Evolutionary conservation across 2,113 vertebrate species (phyloP), one percentile per base, ranked within the genome.

Genomic region (Ivindomyrus marchei): DNA sequence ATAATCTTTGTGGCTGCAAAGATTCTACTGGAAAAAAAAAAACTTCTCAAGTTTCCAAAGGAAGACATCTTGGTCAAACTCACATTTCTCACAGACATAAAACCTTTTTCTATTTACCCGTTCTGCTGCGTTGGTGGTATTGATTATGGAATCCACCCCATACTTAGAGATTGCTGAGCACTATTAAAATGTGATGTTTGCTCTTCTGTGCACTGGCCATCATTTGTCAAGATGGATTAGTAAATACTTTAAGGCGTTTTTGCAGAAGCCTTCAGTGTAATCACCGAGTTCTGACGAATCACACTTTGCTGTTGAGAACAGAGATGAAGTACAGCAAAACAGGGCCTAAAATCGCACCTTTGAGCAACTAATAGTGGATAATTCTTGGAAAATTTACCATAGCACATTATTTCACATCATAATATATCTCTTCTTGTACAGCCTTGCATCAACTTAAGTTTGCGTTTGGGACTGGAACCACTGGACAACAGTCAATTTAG

Each of bases 361-460:
- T 85, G 17, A 42, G 6, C 53, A n/a, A 31, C 17, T 50, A n/a
- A 86, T 31, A n/a, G 17, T 10, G 83, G 19, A 47, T 3, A 47
- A 24, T 46, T 47, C 42, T n/a, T 17, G 24, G 21, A 24, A 70
- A 80, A 39, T 80, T 80, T 80, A 42, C 31, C 74, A 42, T 42
- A 17, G 36, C 74, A 80, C 19, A 50, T 92, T 89, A 91, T 85
- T 92, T 85, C 88, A 42, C 91, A 88, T 45, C 36, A 56, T 90
- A 90, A 92, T 89, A 91, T 91, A 91, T 88, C 74, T 31, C n/a
- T 70, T 70, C 11, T 70, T 31, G n/a, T 13, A 70, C 27, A 70
- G 62, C 62, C 62, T 70, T 70, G 62, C n/a, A 13, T 70, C n/a
- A 19, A 4, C n/a, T 70, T 70, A 70, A 9, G 1, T 66, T 66